Conservation (phyloP, 2,888 invertebrate genomes). For the Rhagophthalmus giganteus region DNA sequence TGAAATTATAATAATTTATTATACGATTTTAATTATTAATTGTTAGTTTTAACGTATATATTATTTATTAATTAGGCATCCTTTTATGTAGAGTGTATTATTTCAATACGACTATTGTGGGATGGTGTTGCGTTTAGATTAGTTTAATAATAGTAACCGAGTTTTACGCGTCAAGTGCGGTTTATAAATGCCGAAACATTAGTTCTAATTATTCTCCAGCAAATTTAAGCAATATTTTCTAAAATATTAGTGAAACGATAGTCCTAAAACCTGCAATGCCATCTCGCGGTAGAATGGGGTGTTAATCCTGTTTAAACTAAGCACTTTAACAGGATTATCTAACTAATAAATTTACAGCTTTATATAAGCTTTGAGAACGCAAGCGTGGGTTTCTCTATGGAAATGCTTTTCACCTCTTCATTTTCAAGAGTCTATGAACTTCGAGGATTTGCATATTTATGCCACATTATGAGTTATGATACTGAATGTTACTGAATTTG, state of each 20-base stretch:
- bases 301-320: slow-evolving; percentile 59
- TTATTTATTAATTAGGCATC: no score
- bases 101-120: no score
- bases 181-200: not conserved
- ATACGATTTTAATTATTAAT: no score
- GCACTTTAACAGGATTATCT: slow-evolving; percentile 61
- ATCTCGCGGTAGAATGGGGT: slow-evolving; percentile 57
- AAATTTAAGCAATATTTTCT: slow-evolving; percentile 22
- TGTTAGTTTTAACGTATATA: no score
- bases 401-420: slow-evolving; percentile 44
- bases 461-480: slow-evolving; percentile 21
- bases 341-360: slow-evolving; percentile 64
- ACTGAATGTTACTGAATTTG: no score
- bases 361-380: slow-evolving; percentile 61
- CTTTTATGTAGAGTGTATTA: no score
- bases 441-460: slow-evolving; percentile 51
- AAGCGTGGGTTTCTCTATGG: slow-evolving; percentile 47
- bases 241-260: slow-evolving; percentile 20
- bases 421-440: slow-evolving; percentile 45
- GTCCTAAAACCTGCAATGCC: slow-evolving; percentile 39
- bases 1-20: no score
- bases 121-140: no score
- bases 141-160: no score
- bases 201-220: not conserved
- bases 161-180: no score